Conservation (phyloP, 2,888 invertebrate species). For the Trachelus tabidus region DNA sequence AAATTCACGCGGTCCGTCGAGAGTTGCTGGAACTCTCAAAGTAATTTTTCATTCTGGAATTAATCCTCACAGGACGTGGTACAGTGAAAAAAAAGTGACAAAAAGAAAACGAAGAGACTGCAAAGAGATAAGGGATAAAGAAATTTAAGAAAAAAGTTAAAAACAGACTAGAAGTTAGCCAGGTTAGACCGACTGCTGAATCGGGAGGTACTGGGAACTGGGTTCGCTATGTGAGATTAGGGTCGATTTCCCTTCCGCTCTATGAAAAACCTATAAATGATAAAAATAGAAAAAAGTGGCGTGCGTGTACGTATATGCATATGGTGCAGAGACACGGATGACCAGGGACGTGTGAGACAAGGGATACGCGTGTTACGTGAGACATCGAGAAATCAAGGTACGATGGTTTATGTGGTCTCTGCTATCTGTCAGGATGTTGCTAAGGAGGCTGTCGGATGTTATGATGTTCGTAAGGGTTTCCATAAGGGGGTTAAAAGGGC, state of each 20-base stretch:
- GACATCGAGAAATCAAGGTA: neutral
- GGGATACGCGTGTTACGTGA: neutral
- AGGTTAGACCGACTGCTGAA: neutral
- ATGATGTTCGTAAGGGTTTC: slow-evolving; percentile 8
- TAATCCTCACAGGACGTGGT: neutral
- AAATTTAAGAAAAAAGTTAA: neutral
- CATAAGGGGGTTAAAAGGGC: slow-evolving; percentile 3
- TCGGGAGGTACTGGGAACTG: neutral
- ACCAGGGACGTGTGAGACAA: too few species aligned
- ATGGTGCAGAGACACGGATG: too few species aligned
- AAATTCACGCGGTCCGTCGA: neutral
- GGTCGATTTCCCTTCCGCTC: neutral
- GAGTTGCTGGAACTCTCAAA: neutral
- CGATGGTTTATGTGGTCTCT: neutral
- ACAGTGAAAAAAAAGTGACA: neutral
- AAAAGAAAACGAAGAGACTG: neutral
- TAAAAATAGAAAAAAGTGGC: neutral
- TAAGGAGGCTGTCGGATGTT: neutral
- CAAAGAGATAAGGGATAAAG: neutral
- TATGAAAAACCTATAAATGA: neutral
- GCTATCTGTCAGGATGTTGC: neutral
- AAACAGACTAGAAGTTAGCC: neutral
- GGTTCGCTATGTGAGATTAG: neutral
- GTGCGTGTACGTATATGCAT: neutral
- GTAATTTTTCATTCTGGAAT: neutral